phyloP scores from a whole-genome alignment of 2,797 vertebrate species.

The Vespertilio murinus region DNA sequence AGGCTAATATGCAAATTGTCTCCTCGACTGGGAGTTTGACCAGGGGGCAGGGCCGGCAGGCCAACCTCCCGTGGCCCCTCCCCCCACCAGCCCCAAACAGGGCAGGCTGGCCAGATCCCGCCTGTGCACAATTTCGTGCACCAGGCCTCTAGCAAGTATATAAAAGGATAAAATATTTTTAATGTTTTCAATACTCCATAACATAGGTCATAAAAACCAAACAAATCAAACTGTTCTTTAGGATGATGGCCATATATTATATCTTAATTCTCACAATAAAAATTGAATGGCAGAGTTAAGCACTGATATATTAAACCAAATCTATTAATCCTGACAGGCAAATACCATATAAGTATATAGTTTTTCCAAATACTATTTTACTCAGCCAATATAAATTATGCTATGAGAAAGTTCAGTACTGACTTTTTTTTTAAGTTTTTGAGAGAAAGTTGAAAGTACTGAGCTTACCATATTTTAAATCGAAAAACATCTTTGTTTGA shows the following conservation, averaged over 20 bases:
- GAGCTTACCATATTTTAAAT: neutral
- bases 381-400: neutral
- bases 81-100: too few species aligned
- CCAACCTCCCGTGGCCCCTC: too few species aligned
- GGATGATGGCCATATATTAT: neutral
- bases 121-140: too few species aligned
- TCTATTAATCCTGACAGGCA: neutral
- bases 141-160: neutral
- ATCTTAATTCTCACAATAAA: constrained; percentile 13
- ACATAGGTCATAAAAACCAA: neutral
- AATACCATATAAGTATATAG: neutral
- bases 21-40: too few species aligned
- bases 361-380: neutral
- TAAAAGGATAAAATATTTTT: neutral
- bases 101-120: too few species aligned
- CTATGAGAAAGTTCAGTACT: neutral
- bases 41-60: too few species aligned
- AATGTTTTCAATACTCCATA: neutral
- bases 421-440: neutral
- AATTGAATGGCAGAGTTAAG: neutral
- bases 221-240: neutral
- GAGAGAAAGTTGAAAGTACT: neutral
- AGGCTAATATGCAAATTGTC: too few species aligned
- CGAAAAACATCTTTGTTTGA: neutral
- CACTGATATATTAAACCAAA: neutral